Evolutionary conservation across 2,797 vertebrate genomes (phyloP), one percentile per base, ranked within the genome.

Genomic region (Aerospiza tachiro): DNA sequence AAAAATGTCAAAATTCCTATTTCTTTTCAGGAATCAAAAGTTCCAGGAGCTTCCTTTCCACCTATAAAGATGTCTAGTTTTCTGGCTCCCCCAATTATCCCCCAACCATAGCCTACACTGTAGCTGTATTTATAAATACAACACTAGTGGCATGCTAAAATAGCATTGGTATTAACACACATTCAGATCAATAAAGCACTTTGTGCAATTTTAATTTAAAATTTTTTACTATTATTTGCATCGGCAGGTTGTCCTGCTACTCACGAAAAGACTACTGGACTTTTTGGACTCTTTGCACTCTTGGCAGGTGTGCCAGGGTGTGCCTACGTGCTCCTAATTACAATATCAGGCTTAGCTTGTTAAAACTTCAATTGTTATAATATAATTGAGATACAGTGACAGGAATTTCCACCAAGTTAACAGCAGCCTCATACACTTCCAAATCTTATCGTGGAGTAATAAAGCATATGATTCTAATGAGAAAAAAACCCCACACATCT

Each of bases 401-500:
- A 94, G 73, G 88, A 92, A 96, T 77, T 95, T 82, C 79, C 90
- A 95, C 42, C 42, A 75, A 93, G 70, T 63, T 63, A 66, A 53
- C 45, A 77, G 82, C 40, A 86, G 66, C 40, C 58, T 86, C 31
- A 2, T 22, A 31, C 6, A 47, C 58, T 38, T 89, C 73, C 55
- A 63, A 55, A 66, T 40, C 80, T 84, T 89, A 89, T 31, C n/a
- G 0, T 18, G 28, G 62, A 89, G 47, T 23, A 67, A 95, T 45
- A 91, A 66, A 84, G 12, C 53, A 16, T 5, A 80, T 53, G 40
- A 93, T 71, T 56, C 49, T 68, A 82, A 61, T 4, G 22, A 86
- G 62, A 67, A 47, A 80, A 74, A 31, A 75, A 90, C 22, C 53
- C 44, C 61, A 82, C 49, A 38, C 50, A 20, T 35, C 77, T 86